phyloP scores from a whole-genome alignment of 1,140 invertebrate genomes.

The Meloidogyne exigua region DNA sequence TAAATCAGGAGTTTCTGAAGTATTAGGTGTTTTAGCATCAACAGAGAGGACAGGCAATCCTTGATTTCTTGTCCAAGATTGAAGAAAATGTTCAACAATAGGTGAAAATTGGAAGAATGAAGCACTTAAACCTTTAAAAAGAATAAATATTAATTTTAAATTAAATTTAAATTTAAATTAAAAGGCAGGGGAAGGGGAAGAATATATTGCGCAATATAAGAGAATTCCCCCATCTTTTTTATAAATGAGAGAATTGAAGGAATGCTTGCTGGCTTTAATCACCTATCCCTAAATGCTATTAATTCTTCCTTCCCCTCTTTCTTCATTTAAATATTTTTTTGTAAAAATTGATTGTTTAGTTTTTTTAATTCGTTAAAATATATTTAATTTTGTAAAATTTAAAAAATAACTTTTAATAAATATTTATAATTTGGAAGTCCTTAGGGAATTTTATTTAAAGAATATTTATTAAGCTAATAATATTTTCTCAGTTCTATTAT shows the following conservation, averaged over 20 bases:
- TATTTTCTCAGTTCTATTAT: too few species aligned
- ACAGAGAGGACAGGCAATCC: slow-evolving; percentile 44
- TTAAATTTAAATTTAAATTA: not conserved
- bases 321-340: not conserved
- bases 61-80: slow-evolving; percentile 49
- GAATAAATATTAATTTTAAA: not conserved
- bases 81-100: slow-evolving; percentile 57
- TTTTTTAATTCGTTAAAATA: too few species aligned
- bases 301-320: not conserved
- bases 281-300: too few species aligned
- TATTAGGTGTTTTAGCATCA: slow-evolving; percentile 46
- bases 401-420: too few species aligned
- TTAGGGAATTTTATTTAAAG: too few species aligned
- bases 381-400: too few species aligned
- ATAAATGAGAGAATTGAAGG: too few species aligned
- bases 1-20: slow-evolving; percentile 41
- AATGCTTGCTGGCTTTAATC: too few species aligned
- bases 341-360: not conserved
- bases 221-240: too few species aligned
- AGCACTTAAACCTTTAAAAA: slow-evolving; percentile 51
- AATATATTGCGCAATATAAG: not conserved
- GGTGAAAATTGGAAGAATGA: slow-evolving; percentile 62
- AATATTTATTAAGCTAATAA: too few species aligned
- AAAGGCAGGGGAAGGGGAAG: not conserved
- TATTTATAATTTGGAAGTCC: too few species aligned